Conservation (phyloP, 2,888 invertebrate genomes). For the Scaptomyza cyrtandrae region DNA sequence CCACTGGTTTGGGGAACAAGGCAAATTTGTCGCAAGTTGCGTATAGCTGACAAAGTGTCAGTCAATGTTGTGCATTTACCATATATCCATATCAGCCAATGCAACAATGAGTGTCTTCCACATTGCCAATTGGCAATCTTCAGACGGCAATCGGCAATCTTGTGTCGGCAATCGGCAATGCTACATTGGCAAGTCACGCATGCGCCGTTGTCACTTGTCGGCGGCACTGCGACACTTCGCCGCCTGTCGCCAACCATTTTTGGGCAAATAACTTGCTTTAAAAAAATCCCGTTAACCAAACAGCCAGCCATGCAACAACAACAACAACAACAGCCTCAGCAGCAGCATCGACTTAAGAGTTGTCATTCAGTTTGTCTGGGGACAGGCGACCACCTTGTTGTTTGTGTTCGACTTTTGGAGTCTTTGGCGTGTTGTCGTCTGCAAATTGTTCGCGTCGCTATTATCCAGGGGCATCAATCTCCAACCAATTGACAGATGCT, state of each 20-base stretch:
- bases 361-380: slow-evolving; percentile 73
- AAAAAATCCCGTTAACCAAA: slow-evolving; percentile 51
- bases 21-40: slow-evolving; percentile 61
- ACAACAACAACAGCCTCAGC: background rate
- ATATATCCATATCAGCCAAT: slow-evolving; percentile 44
- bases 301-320: background rate
- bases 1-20: slow-evolving; percentile 37
- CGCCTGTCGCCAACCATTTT: slow-evolving; percentile 66
- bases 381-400: slow-evolving; percentile 57
- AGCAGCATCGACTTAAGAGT: slow-evolving; percentile 67
- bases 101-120: slow-evolving; percentile 46
- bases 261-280: slow-evolving; percentile 76
- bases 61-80: slow-evolving; percentile 54
- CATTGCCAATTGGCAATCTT: slow-evolving; percentile 33
- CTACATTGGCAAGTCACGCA: slow-evolving; percentile 69
- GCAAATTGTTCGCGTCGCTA: slow-evolving; percentile 80
- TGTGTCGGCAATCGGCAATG: slow-evolving; percentile 15
- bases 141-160: slow-evolving; percentile 23
- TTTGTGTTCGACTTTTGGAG: slow-evolving; percentile 9
- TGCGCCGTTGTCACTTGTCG: slow-evolving; percentile 74
- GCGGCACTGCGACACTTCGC: slow-evolving; percentile 51
- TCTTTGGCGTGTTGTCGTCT: slow-evolving; percentile 71
- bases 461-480: slow-evolving; percentile 80
- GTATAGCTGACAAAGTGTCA: slow-evolving; percentile 61
- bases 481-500: slow-evolving; percentile 72